These are phyloP conservation scores for Alligator mississippiensis DNA, from an alignment of 2,113 vertebrate genomes.

Conservation along the genomic window DNA sequence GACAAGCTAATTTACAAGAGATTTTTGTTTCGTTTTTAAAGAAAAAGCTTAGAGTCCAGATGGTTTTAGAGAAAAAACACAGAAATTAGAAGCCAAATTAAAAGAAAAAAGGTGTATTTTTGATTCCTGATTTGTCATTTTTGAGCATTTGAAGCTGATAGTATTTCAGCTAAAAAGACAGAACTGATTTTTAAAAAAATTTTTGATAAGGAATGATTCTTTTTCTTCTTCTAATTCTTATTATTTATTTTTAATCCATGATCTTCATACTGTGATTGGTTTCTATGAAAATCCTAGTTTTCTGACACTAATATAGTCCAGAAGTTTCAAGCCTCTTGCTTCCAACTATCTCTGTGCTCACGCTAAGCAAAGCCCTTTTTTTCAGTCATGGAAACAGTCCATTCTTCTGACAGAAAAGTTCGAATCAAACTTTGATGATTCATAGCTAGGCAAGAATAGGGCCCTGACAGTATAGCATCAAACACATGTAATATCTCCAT, in stretches of 20 bases:
- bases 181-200: not conserved
- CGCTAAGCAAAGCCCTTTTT: not conserved
- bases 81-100: not conserved
- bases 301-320: not conserved
- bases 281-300: not conserved
- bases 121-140: not conserved
- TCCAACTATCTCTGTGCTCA: too few relatives aligned
- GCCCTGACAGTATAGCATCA: not conserved
- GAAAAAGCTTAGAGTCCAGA: too few relatives aligned
- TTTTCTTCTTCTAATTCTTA: not conserved
- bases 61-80: not conserved
- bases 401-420: not conserved
- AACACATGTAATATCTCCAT: not conserved
- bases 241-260: not conserved
- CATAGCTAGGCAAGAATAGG: not conserved
- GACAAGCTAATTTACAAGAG: not conserved
- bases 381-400: not conserved
- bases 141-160: not conserved
- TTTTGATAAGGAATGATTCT: too few relatives aligned
- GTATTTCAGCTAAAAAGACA: not conserved
- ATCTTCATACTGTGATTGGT: not conserved
- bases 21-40: not conserved
- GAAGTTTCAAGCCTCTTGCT: not conserved
- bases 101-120: not conserved
- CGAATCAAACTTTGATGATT: not conserved